Percentiles rank a stretch among this genome's conserved stretches.
phyloP scores from a whole-genome alignment of 2,888 invertebrate species.

The Acleris sparsana region DNA sequence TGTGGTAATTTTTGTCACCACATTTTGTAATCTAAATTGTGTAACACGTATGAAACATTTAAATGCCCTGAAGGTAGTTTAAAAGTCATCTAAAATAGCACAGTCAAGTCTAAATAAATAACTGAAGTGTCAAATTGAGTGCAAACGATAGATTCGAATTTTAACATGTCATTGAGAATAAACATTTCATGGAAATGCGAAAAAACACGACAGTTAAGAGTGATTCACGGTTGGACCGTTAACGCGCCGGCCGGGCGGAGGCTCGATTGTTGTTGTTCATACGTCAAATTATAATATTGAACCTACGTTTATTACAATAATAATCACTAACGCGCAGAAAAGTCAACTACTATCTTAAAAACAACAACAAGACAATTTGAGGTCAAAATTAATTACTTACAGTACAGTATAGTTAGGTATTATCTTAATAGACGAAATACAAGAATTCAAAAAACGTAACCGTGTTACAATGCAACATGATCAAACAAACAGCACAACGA shows the following conservation, averaged over 20 bases:
- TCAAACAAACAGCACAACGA: too few species aligned
- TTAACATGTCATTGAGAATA: constrained; percentile 69
- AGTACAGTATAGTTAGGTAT: too few species aligned
- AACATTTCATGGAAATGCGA: constrained; percentile 65
- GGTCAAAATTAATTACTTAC: too few species aligned
- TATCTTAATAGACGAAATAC: too few species aligned
- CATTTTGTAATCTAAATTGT: background rate
- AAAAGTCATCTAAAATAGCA: constrained; percentile 29
- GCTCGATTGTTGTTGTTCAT: constrained; percentile 44
- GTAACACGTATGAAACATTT: background rate
- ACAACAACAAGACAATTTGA: too few species aligned
- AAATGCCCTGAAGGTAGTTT: constrained; percentile 17
- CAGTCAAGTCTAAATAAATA: constrained; percentile 7
- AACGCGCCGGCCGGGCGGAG: constrained; percentile 51
- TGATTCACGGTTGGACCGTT: constrained; percentile 79
- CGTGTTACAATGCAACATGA: too few species aligned
- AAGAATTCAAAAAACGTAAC: too few species aligned
- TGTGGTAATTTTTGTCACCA: constrained; percentile 14
- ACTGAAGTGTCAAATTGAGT: constrained; percentile 37
- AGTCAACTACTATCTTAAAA: too few species aligned
- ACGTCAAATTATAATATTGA: constrained; percentile 29
- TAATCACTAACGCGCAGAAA: too few species aligned
- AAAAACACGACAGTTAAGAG: constrained; percentile 73
- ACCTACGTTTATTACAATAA: constrained; percentile 2
- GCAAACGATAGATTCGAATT: constrained; percentile 46